Conservation (phyloP, 2,797 vertebrate species). For the Ptychobarbus kaznakovi region DNA sequence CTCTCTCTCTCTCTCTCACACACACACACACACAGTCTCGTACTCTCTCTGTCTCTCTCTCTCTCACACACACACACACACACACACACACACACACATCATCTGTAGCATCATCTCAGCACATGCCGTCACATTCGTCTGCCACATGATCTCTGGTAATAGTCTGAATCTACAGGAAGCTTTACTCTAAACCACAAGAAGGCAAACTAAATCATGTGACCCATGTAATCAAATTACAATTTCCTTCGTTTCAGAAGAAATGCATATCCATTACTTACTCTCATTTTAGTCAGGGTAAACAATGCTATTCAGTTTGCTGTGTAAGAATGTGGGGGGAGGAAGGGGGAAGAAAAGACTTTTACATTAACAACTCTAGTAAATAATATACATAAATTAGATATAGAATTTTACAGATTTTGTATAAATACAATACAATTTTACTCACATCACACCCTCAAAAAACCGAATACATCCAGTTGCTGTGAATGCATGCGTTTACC, state of each 20-base stretch:
- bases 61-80: slow-evolving; percentile 21
- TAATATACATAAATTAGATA: neutral
- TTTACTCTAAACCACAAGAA: slow-evolving; percentile 32
- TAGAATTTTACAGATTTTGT: neutral
- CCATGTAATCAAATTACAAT: neutral
- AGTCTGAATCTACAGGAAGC: slow-evolving; percentile 37
- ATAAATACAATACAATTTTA: slow-evolving; percentile 17
- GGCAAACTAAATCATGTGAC: slow-evolving; percentile 15
- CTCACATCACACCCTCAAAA: slow-evolving; percentile 2
- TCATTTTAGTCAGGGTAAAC: slow-evolving; percentile 18
- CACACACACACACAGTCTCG: neutral
- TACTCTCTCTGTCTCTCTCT: neutral
- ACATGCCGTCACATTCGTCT: slow-evolving; percentile 31
- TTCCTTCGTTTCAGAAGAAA: slow-evolving; percentile 1
- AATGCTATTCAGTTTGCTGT: slow-evolving; percentile 1
- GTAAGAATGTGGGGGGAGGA: neutral
- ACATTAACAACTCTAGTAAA: slow-evolving; percentile 6
- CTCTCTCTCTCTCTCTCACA: too few relatives aligned
- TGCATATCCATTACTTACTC: neutral
- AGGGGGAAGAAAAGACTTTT: neutral
- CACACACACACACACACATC: slow-evolving; percentile 3
- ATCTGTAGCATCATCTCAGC: slow-evolving; percentile 1
- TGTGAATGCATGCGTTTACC: neutral
- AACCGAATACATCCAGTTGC: neutral
- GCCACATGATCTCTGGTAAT: slow-evolving; percentile 4